Evolutionary conservation across 1,140 invertebrate genomes (phyloP).

Genomic region (Tetragonula clypearis): DNA sequence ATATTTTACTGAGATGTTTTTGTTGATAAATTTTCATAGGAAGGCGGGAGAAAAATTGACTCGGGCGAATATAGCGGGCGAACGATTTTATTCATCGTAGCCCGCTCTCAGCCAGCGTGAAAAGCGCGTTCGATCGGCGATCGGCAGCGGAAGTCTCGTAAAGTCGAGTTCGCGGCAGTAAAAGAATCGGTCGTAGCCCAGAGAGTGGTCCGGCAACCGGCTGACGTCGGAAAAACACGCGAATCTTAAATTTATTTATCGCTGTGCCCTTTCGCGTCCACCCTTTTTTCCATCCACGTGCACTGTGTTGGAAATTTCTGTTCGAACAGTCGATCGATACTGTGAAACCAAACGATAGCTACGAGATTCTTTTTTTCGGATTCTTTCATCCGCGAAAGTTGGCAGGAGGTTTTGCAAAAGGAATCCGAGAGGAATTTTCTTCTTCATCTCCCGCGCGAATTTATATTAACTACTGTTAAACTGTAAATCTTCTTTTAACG

Average conservation of each 20-base stretch:
- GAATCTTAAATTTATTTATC: slow-evolving; percentile 42
- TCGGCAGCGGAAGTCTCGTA: slow-evolving; percentile 20
- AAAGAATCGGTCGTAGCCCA: slow-evolving; percentile 23
- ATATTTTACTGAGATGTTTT: neutral
- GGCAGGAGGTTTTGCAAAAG: too few species aligned
- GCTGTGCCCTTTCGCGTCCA: neutral
- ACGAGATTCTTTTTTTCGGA: neutral
- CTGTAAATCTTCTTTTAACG: too few species aligned
- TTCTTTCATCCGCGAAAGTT: neutral
- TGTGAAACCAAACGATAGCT: too few species aligned
- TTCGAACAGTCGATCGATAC: slow-evolving; percentile 2
- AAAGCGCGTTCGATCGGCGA: slow-evolving; percentile 41
- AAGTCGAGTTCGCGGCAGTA: slow-evolving; percentile 11
- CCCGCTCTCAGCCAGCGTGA: neutral
- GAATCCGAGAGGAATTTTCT: too few species aligned
- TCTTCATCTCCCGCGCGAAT: too few species aligned
- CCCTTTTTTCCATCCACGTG: neutral
- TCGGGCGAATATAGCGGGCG: neutral
- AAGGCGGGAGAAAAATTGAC: slow-evolving; percentile 18
- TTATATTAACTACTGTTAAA: too few species aligned
- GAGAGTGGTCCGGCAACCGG: slow-evolving; percentile 4
- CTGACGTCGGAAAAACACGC: slow-evolving; percentile 21
- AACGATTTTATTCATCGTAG: slow-evolving; percentile 28
- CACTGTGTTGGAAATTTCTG: slow-evolving; percentile 5
- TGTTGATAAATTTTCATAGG: slow-evolving; percentile 33